Conservation (phyloP, 1,140 invertebrate species). For the Cotesia vestalis region DNA sequence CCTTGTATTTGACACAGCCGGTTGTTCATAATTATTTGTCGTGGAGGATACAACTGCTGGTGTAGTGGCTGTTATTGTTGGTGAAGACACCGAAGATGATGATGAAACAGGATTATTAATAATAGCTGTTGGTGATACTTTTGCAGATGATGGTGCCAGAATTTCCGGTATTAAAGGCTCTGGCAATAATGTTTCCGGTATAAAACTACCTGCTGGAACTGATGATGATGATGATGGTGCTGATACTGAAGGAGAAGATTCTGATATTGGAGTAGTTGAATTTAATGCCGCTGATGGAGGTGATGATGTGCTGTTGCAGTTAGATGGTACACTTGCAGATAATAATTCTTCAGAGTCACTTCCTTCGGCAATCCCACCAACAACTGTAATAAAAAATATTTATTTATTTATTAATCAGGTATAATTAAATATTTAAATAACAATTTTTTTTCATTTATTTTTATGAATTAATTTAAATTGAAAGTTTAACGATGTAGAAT, state of each 20-base stretch:
- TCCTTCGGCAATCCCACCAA: slow-evolving; percentile 59
- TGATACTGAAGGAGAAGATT: slow-evolving; percentile 26
- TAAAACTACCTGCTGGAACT: slow-evolving; percentile 15
- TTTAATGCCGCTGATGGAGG: slow-evolving; percentile 41
- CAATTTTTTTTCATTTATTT: background rate
- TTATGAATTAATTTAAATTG: background rate
- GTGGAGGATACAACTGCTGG: slow-evolving; percentile 38
- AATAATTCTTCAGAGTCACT: slow-evolving; percentile 62
- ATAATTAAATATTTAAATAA: background rate
- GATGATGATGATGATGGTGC: slow-evolving; percentile 26
- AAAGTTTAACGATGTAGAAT: too few species aligned
- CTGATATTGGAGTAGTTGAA: slow-evolving; percentile 35
- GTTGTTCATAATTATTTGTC: slow-evolving; percentile 53
- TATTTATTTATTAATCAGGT: slow-evolving; percentile 12
- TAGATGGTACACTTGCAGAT: slow-evolving; percentile 52
- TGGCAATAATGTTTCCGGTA: slow-evolving; percentile 1
- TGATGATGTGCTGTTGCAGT: slow-evolving; percentile 55
- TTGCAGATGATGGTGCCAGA: background rate
- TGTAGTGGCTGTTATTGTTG: slow-evolving; percentile 26
- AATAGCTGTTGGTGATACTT: slow-evolving; percentile 15
- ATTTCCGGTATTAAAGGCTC: slow-evolving; percentile 15
- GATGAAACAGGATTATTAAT: slow-evolving; percentile 46
- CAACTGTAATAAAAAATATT: slow-evolving; percentile 49
- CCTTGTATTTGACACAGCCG: slow-evolving; percentile 49
- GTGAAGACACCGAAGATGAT: slow-evolving; percentile 45